Conservation (phyloP, 23 tunicate species). For the Clavelina lepadiformis region DNA sequence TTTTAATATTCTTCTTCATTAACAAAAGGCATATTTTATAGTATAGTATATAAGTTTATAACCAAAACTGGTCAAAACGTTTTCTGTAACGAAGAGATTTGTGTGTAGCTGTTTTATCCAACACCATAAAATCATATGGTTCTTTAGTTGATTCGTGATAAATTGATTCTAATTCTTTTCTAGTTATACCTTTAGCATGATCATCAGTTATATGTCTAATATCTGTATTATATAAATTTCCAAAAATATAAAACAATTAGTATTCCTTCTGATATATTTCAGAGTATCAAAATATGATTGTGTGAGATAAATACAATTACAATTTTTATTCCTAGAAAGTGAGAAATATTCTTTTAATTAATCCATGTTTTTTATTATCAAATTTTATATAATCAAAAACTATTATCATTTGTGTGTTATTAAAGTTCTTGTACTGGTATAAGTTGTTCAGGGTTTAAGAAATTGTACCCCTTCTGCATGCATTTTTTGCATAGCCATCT, state of each 20-base stretch:
- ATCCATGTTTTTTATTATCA: background rate
- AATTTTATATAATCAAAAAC: background rate
- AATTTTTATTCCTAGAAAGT: background rate
- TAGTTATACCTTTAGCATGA: background rate
- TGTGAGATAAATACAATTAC: background rate
- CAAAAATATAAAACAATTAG: background rate
- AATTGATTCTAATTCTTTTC: background rate
- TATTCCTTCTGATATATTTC: background rate
- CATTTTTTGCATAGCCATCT: too few relatives aligned
- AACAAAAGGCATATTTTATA: background rate
- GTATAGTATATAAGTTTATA: background rate
- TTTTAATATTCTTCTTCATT: background rate
- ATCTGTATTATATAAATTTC: background rate
- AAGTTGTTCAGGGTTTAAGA: background rate
- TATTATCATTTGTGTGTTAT: background rate
- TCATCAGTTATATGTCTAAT: background rate
- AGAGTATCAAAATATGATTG: constrained; percentile 1
- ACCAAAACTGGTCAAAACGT: background rate
- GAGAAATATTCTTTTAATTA: background rate
- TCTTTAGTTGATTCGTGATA: background rate
- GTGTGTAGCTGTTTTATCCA: background rate
- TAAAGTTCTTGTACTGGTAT: background rate
- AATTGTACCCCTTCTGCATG: too few relatives aligned
- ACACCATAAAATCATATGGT: background rate
- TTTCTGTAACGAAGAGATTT: constrained; percentile 1